A percentile compares a stretch with the other conserved stretches of the same genome.
These are phyloP conservation scores for Sebastes umbrosus DNA, from an alignment of 2,797 vertebrate genomes.

Conservation along the genomic window DNA sequence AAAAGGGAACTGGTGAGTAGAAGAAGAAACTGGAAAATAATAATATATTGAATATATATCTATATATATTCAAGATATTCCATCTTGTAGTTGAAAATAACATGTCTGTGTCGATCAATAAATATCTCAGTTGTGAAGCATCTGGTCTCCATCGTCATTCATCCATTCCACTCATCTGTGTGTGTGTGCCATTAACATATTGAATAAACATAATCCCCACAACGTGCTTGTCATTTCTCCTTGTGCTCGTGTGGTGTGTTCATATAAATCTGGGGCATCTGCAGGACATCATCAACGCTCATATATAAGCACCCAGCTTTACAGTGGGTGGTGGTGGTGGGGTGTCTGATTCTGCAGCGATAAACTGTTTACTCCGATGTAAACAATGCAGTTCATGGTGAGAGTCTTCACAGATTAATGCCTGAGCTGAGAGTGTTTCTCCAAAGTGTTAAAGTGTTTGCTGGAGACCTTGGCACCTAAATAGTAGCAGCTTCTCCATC, in stretches of 20 bases:
- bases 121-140: slow-evolving; percentile 59
- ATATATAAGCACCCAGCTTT: slow-evolving; percentile 5
- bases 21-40: background rate
- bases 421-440: slow-evolving; percentile 21
- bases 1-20: slow-evolving; percentile 96
- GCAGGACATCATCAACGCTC: slow-evolving; percentile 2
- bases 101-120: slow-evolving; percentile 65
- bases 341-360: background rate
- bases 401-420: slow-evolving; percentile 48
- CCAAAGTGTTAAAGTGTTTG: slow-evolving; percentile 48
- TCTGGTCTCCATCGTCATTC: slow-evolving; percentile 69
- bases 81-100: slow-evolving; percentile 7
- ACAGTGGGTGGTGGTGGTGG: slow-evolving; percentile 7
- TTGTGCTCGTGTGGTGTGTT: slow-evolving; percentile 48
- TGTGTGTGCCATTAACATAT: slow-evolving; percentile 58
- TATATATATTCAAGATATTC: background rate
- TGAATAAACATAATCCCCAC: slow-evolving; percentile 77
- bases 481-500: slow-evolving; percentile 23
- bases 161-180: slow-evolving; percentile 60
- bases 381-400: slow-evolving; percentile 30
- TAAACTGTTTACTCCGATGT: slow-evolving; percentile 23
- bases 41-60: background rate
- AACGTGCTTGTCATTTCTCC: slow-evolving; percentile 64
- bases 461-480: slow-evolving; percentile 24
- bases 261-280: slow-evolving; percentile 45